phyloP scores from a whole-genome alignment of 1,140 invertebrate genomes.

The Anthonomus grandis region DNA sequence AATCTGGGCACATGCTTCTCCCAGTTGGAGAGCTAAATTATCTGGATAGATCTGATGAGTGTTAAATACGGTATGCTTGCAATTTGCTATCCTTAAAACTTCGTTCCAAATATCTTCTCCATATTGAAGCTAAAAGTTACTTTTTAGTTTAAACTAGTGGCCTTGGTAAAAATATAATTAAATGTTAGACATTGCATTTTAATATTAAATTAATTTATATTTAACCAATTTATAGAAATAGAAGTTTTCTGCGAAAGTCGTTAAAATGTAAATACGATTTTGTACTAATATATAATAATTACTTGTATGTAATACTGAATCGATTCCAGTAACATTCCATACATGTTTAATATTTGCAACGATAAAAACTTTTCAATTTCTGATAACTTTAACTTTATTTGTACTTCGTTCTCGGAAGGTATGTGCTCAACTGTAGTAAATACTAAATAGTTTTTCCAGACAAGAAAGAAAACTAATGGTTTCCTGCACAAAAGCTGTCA shows the following conservation, averaged over 20 bases:
- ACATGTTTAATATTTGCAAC: too few relatives aligned
- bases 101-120: conserved; percentile 75
- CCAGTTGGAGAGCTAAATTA: conserved; percentile 69
- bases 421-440: too few relatives aligned
- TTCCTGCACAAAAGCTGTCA: too few relatives aligned
- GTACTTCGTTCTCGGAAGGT: too few relatives aligned
- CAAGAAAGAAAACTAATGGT: too few relatives aligned
- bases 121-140: conserved; percentile 70
- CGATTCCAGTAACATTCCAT: conserved; percentile 15
- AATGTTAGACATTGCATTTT: too few relatives aligned
- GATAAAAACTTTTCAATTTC: too few relatives aligned
- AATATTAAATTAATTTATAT: background rate
- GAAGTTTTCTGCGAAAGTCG: too few relatives aligned
- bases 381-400: too few relatives aligned
- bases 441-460: too few relatives aligned
- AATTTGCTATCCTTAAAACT: conserved; percentile 65
- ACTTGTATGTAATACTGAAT: conserved; percentile 17
- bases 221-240: background rate
- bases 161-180: too few relatives aligned
- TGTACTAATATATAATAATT: background rate
- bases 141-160: background rate
- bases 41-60: conserved; percentile 83
- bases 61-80: conserved; percentile 70
- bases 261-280: too few relatives aligned
- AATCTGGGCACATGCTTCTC: conserved; percentile 53